Percentiles rank a stretch among this genome's conserved stretches.
Evolutionary conservation across 2,797 vertebrate species (phyloP).

Genomic region (Mormyrops boulengeri): DNA sequence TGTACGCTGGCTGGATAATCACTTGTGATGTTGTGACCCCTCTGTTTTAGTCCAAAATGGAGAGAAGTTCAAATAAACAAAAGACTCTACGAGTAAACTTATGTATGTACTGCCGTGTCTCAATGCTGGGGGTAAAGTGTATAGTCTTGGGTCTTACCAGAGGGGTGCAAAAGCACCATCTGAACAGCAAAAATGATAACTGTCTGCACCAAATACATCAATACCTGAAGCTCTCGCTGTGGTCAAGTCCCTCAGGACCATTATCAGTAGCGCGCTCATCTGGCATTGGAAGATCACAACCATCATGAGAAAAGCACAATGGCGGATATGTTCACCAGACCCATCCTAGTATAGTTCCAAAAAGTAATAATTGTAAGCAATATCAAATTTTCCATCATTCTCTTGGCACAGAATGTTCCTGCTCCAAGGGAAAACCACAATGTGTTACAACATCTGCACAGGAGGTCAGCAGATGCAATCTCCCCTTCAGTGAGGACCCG

Average conservation of each 20-base stretch:
- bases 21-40: background rate
- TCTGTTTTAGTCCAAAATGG: background rate
- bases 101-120: background rate
- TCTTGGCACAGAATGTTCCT: background rate
- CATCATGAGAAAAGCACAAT: background rate
- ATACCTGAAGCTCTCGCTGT: background rate
- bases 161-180: background rate
- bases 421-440: background rate
- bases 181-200: background rate
- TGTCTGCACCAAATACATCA: background rate
- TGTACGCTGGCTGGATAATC: background rate
- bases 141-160: background rate
- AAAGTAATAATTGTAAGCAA: background rate
- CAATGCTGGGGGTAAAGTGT: background rate
- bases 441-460: background rate
- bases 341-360: background rate
- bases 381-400: background rate
- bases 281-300: background rate
- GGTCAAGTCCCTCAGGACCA: background rate
- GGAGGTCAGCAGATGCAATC: background rate
- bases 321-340: background rate
- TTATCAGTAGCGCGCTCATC: background rate
- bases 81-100: background rate
- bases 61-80: background rate
- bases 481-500: background rate